Evolutionary conservation across 2,888 invertebrate species (phyloP), one percentile per base, ranked within the genome.

Genomic region (Nomada fabriciana): DNA sequence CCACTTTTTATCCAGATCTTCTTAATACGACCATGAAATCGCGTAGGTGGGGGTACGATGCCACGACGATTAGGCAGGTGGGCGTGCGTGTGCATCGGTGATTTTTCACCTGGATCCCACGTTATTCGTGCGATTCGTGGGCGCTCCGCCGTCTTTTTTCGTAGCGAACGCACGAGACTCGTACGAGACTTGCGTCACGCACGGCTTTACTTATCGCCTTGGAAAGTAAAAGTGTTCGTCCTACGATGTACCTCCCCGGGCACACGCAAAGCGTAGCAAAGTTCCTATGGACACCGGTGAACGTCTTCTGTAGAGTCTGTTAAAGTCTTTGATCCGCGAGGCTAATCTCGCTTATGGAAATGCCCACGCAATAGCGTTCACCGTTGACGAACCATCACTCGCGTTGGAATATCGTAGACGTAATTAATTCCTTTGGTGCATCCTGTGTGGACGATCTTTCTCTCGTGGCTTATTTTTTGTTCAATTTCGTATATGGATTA

Each of bases 221-320:
- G 87, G 90, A 91, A 91, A 91, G 91, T 88, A 90, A 91, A 85
- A 91, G 91, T 89, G 80, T 63, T 74, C 78, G 81, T 81, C 76
- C 81, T 82, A 79, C 76, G 78, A 36, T 36, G 67, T 60, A 59
- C 55, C 73, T 73, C 53, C 61, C 47, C 29, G 61, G 20, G 53
- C 59, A 55, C 78, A 63, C 60, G 85, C 75, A 59, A 80, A 52
- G 69, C 63, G 70, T 76, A 60, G 74, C 25, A 47, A 71, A 76
- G 74, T 13, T 50, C 47, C 23, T 47, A 36, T 59, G 55, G 47
- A 79, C 53, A 47, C 71, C 65, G 60, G 63, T 47, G 57, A 75
- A 72, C 60, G 61, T 36, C 79, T 69, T 60, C 47, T 64, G 53
- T 76, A 68, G 59, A 47, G n/a, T n/a, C 7, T 25, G 68, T 52